A percentile compares a stretch with the other conserved stretches of the same genome.
Conservation (phyloP, 2,888 invertebrate genomes). For the Blera fallax region DNA sequence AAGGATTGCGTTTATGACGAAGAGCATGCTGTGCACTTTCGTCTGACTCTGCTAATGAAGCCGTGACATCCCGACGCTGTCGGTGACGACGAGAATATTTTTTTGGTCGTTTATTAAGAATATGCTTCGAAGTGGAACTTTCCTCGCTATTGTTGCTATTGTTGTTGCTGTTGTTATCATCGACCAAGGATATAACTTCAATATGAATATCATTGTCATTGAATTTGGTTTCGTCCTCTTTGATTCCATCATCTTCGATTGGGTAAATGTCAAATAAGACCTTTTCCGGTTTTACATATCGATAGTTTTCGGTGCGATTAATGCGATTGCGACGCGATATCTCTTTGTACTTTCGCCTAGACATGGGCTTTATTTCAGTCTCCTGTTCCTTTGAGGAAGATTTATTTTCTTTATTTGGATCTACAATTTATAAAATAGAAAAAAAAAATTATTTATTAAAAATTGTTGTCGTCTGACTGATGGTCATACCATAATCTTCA, state of each 20-base stretch:
- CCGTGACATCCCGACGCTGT: conserved; percentile 74
- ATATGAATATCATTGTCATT: conserved; percentile 69
- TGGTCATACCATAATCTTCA: conserved; percentile 78
- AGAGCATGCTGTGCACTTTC: neutral
- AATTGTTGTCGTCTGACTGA: no score
- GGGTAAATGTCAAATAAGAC: conserved; percentile 78
- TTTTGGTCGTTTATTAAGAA: conserved; percentile 76
- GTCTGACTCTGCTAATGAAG: neutral
- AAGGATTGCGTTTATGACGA: conserved; percentile 43
- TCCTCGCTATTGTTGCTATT: conserved; percentile 4
- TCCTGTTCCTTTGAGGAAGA: conserved; percentile 15
- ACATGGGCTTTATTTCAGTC: conserved; percentile 10
- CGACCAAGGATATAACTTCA: conserved; percentile 73
- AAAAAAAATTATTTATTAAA: no score
- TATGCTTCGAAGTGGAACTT: conserved; percentile 69
- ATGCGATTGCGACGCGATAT: conserved; percentile 73
- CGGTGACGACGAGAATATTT: conserved; percentile 76
- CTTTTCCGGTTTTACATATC: conserved; percentile 74
- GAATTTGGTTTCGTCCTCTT: conserved; percentile 58
- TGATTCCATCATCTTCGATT: conserved; percentile 74
- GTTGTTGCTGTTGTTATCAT: conserved; percentile 27
- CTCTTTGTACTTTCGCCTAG: conserved; percentile 74
- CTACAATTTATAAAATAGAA: conserved; percentile 66
- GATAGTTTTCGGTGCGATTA: conserved; percentile 63
- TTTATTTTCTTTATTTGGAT: conserved; percentile 75